A percentile compares a stretch with the other conserved stretches of the same genome.
These are phyloP conservation scores for Crax fasciolata DNA, from an alignment of 2,797 vertebrate genomes.

Conservation along the genomic window DNA sequence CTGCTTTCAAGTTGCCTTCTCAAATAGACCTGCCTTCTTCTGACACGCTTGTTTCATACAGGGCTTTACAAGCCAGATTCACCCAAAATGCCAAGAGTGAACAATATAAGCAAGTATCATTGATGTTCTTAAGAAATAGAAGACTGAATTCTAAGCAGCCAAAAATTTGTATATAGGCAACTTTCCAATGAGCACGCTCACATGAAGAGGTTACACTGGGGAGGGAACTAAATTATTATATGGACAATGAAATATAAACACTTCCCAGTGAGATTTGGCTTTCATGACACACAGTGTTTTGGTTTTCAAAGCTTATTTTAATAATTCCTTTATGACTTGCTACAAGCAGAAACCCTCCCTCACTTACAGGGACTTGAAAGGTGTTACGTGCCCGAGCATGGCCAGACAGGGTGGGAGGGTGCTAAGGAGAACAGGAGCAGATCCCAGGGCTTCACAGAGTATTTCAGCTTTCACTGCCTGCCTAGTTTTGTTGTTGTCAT, in stretches of 20 bases:
- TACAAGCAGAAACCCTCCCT: constrained; percentile 28
- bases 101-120: neutral
- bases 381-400: constrained; percentile 56
- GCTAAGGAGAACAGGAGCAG: constrained; percentile 14
- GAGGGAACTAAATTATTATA: neutral
- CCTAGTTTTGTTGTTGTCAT: neutral
- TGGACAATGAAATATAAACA: neutral
- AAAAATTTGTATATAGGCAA: constrained; percentile 11
- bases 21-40: constrained; percentile 10
- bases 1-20: constrained; percentile 43
- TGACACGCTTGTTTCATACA: neutral
- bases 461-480: constrained; percentile 30
- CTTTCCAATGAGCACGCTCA: neutral
- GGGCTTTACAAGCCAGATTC: neutral
- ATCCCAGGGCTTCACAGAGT: constrained; percentile 32
- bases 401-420: neutral
- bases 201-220: neutral
- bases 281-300: neutral
- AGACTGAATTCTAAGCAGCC: constrained; percentile 51
- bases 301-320: constrained; percentile 34
- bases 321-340: neutral
- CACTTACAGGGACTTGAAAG: neutral
- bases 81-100: neutral
- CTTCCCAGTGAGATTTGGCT: neutral
- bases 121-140: constrained; percentile 68